phyloP scores from a whole-genome alignment of 2,113 vertebrate genomes.

The Rhynchopsitta pachyrhyncha region DNA sequence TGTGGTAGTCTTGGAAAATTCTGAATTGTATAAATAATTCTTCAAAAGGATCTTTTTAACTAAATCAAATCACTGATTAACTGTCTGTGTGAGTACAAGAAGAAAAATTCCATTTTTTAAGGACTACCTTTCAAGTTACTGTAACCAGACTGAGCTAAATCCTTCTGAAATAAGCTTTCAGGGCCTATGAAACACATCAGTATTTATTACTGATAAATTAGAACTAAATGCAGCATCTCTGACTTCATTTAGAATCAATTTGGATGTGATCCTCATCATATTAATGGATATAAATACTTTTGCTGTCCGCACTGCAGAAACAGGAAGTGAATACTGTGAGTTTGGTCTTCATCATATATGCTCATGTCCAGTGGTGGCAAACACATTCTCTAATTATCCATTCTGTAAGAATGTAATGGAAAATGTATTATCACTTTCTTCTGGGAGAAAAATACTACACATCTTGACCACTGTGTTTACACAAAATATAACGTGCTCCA shows the following conservation, averaged over 20 bases:
- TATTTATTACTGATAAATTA: neutral
- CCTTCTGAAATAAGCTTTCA: neutral
- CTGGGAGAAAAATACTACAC: neutral
- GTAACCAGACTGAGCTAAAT: neutral
- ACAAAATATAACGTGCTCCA: neutral
- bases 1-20: neutral
- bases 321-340: neutral
- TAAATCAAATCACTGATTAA: neutral
- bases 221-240: neutral
- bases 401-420: neutral
- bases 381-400: neutral
- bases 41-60: neutral
- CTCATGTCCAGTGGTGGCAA: too few relatives aligned
- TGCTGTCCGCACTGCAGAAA: neutral
- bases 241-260: neutral
- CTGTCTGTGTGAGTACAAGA: neutral
- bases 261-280: neutral
- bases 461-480: neutral
- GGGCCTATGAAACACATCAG: neutral
- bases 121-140: neutral
- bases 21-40: neutral
- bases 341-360: neutral
- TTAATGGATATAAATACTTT: neutral
- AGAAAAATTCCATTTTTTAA: neutral
- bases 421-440: neutral